phyloP scores from a whole-genome alignment of 2,888 invertebrate species.

The Drosophila limbata region DNA sequence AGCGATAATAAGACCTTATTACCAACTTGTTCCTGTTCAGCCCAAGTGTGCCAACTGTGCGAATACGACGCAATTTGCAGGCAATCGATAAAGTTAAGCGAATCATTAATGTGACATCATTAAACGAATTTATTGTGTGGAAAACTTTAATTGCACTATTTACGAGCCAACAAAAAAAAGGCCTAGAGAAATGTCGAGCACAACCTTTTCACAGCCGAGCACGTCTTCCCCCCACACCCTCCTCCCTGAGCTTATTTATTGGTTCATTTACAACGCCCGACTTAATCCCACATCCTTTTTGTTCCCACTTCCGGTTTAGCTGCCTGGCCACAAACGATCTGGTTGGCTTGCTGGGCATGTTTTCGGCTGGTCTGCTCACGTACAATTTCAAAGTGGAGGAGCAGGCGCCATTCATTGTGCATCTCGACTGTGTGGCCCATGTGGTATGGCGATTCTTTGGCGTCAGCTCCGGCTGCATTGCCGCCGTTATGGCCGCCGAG shows the following conservation, averaged over 20 bases:
- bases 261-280: conserved; percentile 16
- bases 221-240: conserved; percentile 8
- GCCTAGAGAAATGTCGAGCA: background rate
- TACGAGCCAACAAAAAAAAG: conserved; percentile 40
- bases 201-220: background rate
- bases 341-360: conserved; percentile 92
- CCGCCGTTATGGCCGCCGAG: conserved; percentile 95
- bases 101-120: conserved; percentile 43
- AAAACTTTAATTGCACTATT: conserved; percentile 62
- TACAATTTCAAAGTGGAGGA: conserved; percentile 84
- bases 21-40: conserved; percentile 22
- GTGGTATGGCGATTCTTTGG: conserved; percentile 93
- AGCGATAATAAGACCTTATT: background rate
- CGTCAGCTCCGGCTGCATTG: conserved; percentile 94
- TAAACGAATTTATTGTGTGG: conserved; percentile 43
- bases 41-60: conserved; percentile 3
- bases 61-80: conserved; percentile 25
- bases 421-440: conserved; percentile 85
- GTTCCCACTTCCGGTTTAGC: conserved; percentile 85
- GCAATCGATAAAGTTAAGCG: conserved; percentile 31
- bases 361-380: conserved; percentile 88
- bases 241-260: conserved; percentile 48
- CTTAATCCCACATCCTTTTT: conserved; percentile 45
- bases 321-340: conserved; percentile 93
- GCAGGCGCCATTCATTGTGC: conserved; percentile 72